phyloP scores from a whole-genome alignment of 1,140 invertebrate genomes.

The Cotesia vestalis region DNA sequence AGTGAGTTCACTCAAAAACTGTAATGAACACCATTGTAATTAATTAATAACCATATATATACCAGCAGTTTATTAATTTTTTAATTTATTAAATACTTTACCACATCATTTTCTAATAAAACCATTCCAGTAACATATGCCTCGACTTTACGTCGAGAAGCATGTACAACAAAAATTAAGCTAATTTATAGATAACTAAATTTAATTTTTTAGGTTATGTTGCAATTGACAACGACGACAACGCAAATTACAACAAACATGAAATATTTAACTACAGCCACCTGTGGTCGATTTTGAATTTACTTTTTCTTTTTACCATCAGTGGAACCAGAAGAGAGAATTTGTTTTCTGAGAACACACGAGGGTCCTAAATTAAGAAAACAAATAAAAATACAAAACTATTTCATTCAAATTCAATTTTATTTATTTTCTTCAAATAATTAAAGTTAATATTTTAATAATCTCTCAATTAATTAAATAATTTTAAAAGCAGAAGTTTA shows the following conservation, averaged over 20 bases:
- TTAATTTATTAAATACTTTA: constrained; percentile 54
- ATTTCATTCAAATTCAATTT: too few species aligned
- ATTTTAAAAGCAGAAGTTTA: neutral
- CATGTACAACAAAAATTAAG: neutral
- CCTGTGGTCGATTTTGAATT: neutral
- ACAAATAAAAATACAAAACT: too few species aligned
- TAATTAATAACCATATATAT: constrained; percentile 21
- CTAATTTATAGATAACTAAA: constrained; percentile 1
- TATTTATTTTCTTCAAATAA: too few species aligned
- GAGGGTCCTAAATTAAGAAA: too few species aligned
- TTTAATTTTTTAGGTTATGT: neutral
- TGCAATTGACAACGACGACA: neutral
- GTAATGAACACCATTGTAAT: constrained; percentile 54
- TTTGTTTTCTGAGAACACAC: too few species aligned
- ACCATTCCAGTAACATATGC: constrained; percentile 69
- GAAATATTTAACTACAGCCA: constrained; percentile 19
- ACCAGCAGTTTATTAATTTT: constrained; percentile 23
- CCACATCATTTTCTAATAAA: constrained; percentile 73
- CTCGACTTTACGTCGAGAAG: constrained; percentile 10
- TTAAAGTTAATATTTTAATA: too few species aligned
- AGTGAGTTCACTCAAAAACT: constrained; percentile 74
- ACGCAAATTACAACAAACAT: neutral
- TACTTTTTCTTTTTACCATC: constrained; percentile 2
- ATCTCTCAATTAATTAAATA: too few species aligned
- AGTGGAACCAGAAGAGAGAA: constrained; percentile 1